These are phyloP conservation scores for Drosophila mimetica DNA, from an alignment of 2,888 invertebrate genomes.

Conservation along the genomic window DNA sequence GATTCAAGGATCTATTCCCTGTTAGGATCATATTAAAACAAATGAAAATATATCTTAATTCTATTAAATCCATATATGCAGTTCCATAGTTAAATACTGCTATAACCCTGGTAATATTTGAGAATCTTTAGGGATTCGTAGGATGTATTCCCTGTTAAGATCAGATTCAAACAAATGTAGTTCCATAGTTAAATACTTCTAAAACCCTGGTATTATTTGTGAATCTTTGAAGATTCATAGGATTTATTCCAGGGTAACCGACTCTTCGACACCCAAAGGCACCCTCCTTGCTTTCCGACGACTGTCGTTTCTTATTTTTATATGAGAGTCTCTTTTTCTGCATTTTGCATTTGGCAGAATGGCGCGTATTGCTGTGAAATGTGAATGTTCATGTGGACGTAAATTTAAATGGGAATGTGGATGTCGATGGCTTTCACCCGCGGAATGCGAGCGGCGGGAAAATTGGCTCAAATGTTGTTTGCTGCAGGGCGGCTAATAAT, in stretches of 20 bases:
- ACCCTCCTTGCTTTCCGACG: neutral
- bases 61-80: no score
- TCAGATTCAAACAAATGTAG: no score
- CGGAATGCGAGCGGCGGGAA: conserved; percentile 70
- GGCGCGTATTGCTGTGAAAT: conserved; percentile 25
- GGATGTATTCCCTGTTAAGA: no score
- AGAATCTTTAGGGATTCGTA: no score
- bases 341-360: conserved; percentile 33
- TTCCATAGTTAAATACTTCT: no score
- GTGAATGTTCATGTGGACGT: conserved; percentile 19
- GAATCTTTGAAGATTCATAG: no score
- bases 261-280: neutral
- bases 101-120: no score
- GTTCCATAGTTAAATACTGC: no score
- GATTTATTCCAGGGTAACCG: conserved; percentile 1
- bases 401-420: conserved; percentile 18
- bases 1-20: no score
- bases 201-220: no score
- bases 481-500: conserved; percentile 63
- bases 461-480: conserved; percentile 69
- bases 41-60: no score
- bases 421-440: conserved; percentile 68
- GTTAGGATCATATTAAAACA: no score
- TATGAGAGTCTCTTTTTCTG: conserved; percentile 5
- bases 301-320: conserved; percentile 17